Conservation (phyloP, 1,140 invertebrate species). For the Phymastichus coffea region DNA sequence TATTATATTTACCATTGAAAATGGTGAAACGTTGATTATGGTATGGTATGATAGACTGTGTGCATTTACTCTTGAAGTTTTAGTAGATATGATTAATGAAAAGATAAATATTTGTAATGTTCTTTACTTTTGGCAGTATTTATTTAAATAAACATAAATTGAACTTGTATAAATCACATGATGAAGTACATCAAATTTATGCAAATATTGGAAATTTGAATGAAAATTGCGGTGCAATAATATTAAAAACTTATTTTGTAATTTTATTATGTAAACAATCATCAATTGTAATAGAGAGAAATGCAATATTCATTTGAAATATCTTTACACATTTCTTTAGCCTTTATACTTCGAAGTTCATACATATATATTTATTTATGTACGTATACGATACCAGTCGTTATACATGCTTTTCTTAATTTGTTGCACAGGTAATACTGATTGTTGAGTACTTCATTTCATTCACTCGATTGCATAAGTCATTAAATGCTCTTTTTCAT, state of each 20-base stretch:
- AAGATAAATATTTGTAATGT: no score
- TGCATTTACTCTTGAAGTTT: no score
- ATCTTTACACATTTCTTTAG: slow-evolving; percentile 14
- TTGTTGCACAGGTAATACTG: slow-evolving; percentile 24
- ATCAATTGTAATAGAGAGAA: slow-evolving; percentile 1
- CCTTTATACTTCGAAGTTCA: slow-evolving; percentile 14
- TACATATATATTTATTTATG: slow-evolving; percentile 18
- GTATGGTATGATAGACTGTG: no score
- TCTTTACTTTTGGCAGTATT: slow-evolving; percentile 28
- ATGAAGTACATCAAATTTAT: slow-evolving; percentile 15
- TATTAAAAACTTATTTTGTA: neutral
- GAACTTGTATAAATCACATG: slow-evolving; percentile 23
- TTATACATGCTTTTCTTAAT: slow-evolving; percentile 28
- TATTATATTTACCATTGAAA: no score
- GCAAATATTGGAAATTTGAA: slow-evolving; percentile 9
- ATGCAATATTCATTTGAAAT: slow-evolving; percentile 6
- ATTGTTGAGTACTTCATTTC: slow-evolving; percentile 15
- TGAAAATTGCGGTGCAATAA: slow-evolving; percentile 12
- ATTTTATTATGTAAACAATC: slow-evolving; percentile 11
- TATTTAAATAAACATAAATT: slow-evolving; percentile 25
- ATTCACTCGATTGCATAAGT: slow-evolving; percentile 1
- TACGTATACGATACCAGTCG: slow-evolving; percentile 22
- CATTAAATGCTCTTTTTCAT: slow-evolving; percentile 19
- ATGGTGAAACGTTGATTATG: no score
- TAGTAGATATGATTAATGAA: no score